Conservation (phyloP, 2,113 vertebrate genomes). For the Dicaeum eximium region DNA sequence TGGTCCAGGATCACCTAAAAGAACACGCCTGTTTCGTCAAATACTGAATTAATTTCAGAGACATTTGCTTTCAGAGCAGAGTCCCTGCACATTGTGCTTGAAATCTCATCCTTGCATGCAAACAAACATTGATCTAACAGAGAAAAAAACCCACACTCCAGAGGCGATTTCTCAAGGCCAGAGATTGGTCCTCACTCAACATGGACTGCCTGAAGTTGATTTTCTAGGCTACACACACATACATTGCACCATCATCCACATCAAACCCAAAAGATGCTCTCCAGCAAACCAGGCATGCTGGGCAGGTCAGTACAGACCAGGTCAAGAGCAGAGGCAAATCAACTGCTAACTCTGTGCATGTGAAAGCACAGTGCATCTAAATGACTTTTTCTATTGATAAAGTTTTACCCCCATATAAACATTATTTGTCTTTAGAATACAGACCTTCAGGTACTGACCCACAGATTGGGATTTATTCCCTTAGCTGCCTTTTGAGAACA, state of each 20-base stretch:
- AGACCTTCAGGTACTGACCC: neutral
- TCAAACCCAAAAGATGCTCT: neutral
- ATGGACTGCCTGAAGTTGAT: neutral
- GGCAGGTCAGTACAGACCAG: neutral
- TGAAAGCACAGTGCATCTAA: neutral
- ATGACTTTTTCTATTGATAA: neutral
- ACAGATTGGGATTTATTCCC: neutral
- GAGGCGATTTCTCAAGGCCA: neutral
- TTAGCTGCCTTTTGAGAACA: neutral
- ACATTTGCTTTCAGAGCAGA: neutral
- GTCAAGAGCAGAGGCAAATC: neutral
- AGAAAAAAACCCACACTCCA: neutral
- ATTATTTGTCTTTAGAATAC: neutral
- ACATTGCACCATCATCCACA: neutral
- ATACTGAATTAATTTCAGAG: neutral
- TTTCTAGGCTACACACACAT: neutral
- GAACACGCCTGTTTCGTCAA: neutral
- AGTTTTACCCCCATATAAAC: neutral
- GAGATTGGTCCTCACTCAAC: neutral
- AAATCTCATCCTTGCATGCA: neutral
- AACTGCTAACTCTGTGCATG: neutral
- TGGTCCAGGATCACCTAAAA: constrained; percentile 80
- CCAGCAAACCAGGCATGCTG: neutral
- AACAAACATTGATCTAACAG: neutral
- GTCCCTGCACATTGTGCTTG: neutral